phyloP scores from a whole-genome alignment of 2,113 vertebrate species.

The Cebidichthys violaceus region DNA sequence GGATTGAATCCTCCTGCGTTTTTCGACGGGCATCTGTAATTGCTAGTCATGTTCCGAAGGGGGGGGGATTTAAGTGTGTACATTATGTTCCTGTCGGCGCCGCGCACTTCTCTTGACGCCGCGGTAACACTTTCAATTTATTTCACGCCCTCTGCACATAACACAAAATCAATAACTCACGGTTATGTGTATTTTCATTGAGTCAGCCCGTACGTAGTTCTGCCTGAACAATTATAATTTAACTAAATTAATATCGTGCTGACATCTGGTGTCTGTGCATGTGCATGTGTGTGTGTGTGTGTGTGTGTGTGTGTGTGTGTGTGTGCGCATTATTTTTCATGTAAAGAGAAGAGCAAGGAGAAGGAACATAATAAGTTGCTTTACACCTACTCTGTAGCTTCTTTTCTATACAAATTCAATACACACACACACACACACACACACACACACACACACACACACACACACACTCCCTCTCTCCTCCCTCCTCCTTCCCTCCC shows the following conservation, averaged over 20 bases:
- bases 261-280: conserved; percentile 64
- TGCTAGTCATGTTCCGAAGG: conserved; percentile 72
- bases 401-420: conserved; percentile 41
- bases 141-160: conserved; percentile 79
- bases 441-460: conserved; percentile 17
- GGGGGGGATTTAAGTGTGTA: conserved; percentile 60
- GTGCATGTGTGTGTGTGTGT: not conserved
- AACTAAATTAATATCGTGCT: conserved; percentile 75
- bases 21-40: conserved; percentile 71
- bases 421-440: conserved; percentile 20
- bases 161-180: conserved; percentile 79
- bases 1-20: conserved; percentile 71
- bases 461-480: conserved; percentile 2
- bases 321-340: conserved; percentile 32
- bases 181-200: conserved; percentile 75
- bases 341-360: conserved; percentile 26
- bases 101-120: conserved; percentile 44
- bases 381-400: conserved; percentile 50
- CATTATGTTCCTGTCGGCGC: conserved; percentile 67
- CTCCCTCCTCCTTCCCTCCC: not conserved
- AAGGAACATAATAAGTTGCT: conserved; percentile 50
- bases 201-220: conserved; percentile 69
- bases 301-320: conserved; percentile 8
- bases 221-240: conserved; percentile 79
- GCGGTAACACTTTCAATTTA: conserved; percentile 73